Evolutionary conservation across 2,113 vertebrate species (phyloP).

Genomic region (Podiceps cristatus): DNA sequence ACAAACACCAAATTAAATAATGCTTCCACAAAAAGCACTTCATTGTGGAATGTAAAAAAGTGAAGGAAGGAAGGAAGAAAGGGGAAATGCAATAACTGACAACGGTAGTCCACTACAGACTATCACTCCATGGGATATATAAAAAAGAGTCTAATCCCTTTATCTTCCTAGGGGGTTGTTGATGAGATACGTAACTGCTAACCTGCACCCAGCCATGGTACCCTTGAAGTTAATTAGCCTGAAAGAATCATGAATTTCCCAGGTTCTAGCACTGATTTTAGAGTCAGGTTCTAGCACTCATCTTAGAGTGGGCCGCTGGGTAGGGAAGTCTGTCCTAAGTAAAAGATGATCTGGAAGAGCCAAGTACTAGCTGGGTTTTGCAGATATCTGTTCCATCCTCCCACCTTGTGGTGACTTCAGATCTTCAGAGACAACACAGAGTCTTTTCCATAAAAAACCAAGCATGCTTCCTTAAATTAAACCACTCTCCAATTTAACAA

Average conservation of each 20-base stretch:
- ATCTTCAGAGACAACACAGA: neutral
- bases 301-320: neutral
- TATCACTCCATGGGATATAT: neutral
- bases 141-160: neutral
- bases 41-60: neutral
- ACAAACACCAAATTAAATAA: neutral
- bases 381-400: neutral
- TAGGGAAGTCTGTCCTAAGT: neutral
- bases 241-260: neutral
- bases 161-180: neutral
- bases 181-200: neutral
- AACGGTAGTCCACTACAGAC: neutral
- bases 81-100: neutral
- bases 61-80: neutral
- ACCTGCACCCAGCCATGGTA: neutral
- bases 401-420: neutral
- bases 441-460: neutral
- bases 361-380: neutral
- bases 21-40: neutral
- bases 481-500: neutral
- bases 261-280: neutral
- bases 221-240: neutral
- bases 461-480: neutral
- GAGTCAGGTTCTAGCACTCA: neutral
- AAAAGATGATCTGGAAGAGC: neutral